Evolutionary conservation across 37 sponge, comb jelly and placozoan species (phyloP).

Genomic region (Hormiphora californensis): DNA sequence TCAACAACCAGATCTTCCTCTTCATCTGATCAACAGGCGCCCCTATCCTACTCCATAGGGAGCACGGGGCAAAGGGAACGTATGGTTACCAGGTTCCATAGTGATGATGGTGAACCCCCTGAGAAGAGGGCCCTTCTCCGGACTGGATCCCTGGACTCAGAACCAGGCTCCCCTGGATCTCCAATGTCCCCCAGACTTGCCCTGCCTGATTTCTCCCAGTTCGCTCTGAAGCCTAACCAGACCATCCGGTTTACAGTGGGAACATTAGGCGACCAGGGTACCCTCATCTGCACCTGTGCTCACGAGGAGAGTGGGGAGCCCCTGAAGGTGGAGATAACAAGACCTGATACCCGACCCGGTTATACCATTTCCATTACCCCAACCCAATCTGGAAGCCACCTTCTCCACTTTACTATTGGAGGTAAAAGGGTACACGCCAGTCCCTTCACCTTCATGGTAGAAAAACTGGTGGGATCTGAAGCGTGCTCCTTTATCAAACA

Average conservation of each 20-base stretch:
- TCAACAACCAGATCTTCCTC: no score
- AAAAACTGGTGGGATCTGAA: background rate
- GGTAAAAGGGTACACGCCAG: background rate
- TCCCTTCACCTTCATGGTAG: constrained; percentile 2
- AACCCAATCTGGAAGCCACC: background rate
- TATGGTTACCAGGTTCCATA: no score
- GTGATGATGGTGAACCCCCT: no score
- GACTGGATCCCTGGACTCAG: no score
- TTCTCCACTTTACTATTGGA: background rate
- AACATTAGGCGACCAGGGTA: background rate
- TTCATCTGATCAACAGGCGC: no score
- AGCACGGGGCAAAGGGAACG: no score
- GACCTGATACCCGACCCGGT: background rate
- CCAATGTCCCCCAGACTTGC: background rate
- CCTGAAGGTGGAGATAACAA: background rate
- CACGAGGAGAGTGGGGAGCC: background rate
- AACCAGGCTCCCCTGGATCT: no score
- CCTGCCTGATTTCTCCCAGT: background rate
- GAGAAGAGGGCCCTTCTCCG: no score
- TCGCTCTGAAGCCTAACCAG: background rate
- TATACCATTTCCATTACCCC: background rate
- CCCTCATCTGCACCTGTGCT: background rate
- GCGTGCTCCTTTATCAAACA: constrained; percentile 1
- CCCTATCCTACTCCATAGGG: no score
- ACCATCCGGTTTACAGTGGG: background rate